Percentiles rank a stretch among this genome's conserved stretches.
Evolutionary conservation across 2,113 vertebrate species (phyloP).

Genomic region (Dipodomys stephensi): DNA sequence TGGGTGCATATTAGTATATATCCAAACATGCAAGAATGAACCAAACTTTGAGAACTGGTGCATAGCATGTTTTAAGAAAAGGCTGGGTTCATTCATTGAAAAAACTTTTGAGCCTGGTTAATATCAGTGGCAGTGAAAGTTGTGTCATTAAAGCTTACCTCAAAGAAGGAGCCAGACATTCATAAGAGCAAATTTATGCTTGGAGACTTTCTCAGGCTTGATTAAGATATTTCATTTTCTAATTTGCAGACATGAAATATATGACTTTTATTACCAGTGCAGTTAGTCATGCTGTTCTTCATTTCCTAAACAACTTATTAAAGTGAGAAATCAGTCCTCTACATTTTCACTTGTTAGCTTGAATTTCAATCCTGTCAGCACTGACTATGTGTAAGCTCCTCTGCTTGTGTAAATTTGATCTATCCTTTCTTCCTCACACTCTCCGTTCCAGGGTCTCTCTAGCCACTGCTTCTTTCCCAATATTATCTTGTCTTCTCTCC

Average conservation of each 20-base stretch:
- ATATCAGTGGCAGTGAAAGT: not conserved
- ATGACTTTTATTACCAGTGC: conserved; percentile 19
- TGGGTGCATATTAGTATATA: not conserved
- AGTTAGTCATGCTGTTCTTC: conserved; percentile 52
- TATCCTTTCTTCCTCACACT: not conserved
- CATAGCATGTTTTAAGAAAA: not conserved
- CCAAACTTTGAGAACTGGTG: not conserved
- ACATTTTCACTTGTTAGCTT: conserved; percentile 15
- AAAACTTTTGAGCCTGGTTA: not conserved
- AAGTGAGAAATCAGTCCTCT: conserved; percentile 16
- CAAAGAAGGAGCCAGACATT: not conserved
- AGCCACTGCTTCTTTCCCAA: not conserved
- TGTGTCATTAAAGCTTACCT: not conserved
- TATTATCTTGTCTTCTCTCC: not conserved
- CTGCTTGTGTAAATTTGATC: not conserved
- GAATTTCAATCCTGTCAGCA: not conserved
- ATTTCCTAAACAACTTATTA: conserved; percentile 52
- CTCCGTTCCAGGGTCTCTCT: not conserved
- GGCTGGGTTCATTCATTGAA: not conserved
- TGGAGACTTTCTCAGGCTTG: not conserved
- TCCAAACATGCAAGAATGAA: not conserved
- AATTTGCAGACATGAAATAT: conserved; percentile 57
- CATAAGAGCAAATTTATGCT: not conserved
- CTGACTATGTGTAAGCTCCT: not conserved
- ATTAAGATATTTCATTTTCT: conserved; percentile 72